Evolutionary conservation across 1,140 invertebrate genomes (phyloP), one percentile per base, ranked within the genome.

Genomic region (Prorops nasuta): DNA sequence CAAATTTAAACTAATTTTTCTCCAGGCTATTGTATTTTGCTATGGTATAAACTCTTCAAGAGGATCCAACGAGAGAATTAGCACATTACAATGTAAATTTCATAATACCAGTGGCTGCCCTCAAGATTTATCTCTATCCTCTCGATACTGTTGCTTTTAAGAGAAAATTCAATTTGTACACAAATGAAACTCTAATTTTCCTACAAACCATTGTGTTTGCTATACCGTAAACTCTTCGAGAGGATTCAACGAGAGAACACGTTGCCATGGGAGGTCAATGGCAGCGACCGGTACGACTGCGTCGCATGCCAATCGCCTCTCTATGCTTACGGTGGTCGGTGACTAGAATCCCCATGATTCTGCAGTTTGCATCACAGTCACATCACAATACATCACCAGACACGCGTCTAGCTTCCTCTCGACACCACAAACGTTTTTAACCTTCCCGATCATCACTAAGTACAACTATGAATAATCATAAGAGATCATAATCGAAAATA

Each of bases 231-330:
- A n/a, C n/a, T n/a, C n/a, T n/a, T n/a, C n/a, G n/a, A n/a, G n/a
- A n/a, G n/a, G n/a, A n/a, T n/a, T n/a, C n/a, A n/a, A n/a, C n/a
- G n/a, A n/a, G n/a, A 51, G 41, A 24, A 52, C 42, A 53, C 24
- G 58, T 61, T 61, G 49, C 58, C 35, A 60, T 40, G 58, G 44
- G 57, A 61, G 58, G 58, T 61, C 57, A 60, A 37, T 46, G 57
- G 47, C 58, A 60, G 52, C n/a, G 32, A 21, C 21, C 15, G 19
- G 8, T 22, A n/a, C 21, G n/a, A 16, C 1, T 12, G 22, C 10
- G 17, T 40, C 31, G 21, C 12, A 41, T 24, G 16, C 15, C n/a
- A n/a, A 12, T 21, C 35, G 9, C 8, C 24, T 10, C 20, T 2
- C 14, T 32, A 20, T n/a, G 31, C 1, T 1, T 21, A 8, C 28